Conservation (phyloP, 2,888 invertebrate genomes). For the Rhingia rostrata region DNA sequence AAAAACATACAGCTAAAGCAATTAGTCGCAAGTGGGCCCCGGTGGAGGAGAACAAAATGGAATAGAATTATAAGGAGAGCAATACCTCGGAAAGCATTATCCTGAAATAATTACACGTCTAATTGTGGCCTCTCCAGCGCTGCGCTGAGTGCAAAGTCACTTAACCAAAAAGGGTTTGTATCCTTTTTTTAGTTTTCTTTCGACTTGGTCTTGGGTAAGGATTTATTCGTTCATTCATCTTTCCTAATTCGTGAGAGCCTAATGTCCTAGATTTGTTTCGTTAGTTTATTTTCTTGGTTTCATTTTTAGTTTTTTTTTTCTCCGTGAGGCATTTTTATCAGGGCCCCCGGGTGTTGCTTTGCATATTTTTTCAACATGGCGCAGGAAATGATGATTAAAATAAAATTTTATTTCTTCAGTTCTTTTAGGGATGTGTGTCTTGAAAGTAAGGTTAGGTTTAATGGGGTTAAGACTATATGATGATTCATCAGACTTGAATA, state of each 20-base stretch:
- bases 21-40: constrained; percentile 65
- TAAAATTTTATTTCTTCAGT: too few relatives aligned
- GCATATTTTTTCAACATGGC: too few relatives aligned
- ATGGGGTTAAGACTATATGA: too few relatives aligned
- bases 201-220: constrained; percentile 7
- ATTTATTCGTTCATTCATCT: neutral
- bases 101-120: constrained; percentile 71
- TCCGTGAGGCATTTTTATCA: neutral
- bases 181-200: constrained; percentile 5
- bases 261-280: neutral
- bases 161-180: constrained; percentile 59
- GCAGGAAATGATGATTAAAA: too few relatives aligned
- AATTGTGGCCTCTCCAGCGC: constrained; percentile 59
- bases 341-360: neutral
- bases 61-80: constrained; percentile 42
- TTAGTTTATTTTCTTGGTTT: neutral
- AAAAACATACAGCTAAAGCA: constrained; percentile 59
- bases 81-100: constrained; percentile 58
- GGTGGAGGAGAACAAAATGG: constrained; percentile 7
- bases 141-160: constrained; percentile 48
- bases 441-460: too few relatives aligned
- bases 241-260: neutral
- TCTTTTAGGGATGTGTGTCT: too few relatives aligned
- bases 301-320: neutral
- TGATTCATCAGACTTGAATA: too few relatives aligned